These are phyloP conservation scores for Antennarius maculatus DNA, from an alignment of 2,797 vertebrate genomes.

Conservation along the genomic window DNA sequence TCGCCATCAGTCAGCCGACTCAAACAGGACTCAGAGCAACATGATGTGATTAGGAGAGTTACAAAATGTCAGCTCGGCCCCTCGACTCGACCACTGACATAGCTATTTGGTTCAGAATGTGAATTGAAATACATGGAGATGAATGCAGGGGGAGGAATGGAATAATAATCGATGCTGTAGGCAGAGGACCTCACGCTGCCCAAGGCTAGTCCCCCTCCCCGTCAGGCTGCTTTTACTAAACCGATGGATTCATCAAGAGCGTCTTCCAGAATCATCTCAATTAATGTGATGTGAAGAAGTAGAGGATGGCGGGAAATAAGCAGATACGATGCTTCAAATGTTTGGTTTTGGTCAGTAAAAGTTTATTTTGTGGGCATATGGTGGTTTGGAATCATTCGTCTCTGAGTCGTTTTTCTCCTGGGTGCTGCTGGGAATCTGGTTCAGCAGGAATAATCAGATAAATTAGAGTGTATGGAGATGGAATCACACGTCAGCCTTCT, in stretches of 20 bases:
- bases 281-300: neutral
- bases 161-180: slow-evolving; percentile 8
- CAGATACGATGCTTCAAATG: slow-evolving; percentile 1
- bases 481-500: neutral
- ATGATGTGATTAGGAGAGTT: slow-evolving; percentile 58
- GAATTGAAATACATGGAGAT: slow-evolving; percentile 12
- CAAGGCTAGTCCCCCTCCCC: slow-evolving; percentile 15
- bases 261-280: slow-evolving; percentile 14
- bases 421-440: slow-evolving; percentile 31
- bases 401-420: neutral
- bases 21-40: slow-evolving; percentile 42
- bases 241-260: slow-evolving; percentile 3
- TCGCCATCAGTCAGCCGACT: slow-evolving; percentile 57
- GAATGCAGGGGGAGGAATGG: slow-evolving; percentile 17
- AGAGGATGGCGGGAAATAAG: neutral
- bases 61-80: slow-evolving; percentile 47
- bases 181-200: neutral
- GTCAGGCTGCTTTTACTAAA: slow-evolving; percentile 39
- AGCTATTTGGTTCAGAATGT: slow-evolving; percentile 17
- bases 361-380: slow-evolving; percentile 25
- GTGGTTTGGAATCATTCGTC: slow-evolving; percentile 16
- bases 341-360: neutral
- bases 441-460: slow-evolving; percentile 10
- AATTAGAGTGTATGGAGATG: slow-evolving; percentile 26
- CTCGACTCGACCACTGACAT: slow-evolving; percentile 32